Evolutionary conservation across 2,113 vertebrate species (phyloP).

Genomic region (Cebus imitator): DNA sequence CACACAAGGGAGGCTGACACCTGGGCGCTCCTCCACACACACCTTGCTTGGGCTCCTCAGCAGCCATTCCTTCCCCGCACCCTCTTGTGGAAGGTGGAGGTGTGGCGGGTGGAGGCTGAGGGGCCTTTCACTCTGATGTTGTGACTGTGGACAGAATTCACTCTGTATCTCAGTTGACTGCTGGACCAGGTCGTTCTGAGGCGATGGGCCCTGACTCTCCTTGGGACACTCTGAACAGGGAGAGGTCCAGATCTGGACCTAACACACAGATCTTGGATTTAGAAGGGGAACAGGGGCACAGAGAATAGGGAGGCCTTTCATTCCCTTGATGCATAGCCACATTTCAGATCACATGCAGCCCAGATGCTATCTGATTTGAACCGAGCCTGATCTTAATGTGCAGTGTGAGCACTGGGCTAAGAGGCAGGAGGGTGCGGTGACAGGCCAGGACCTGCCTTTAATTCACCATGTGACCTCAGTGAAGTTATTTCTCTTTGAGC

Average conservation of each 20-base stretch:
- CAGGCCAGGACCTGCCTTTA: not conserved
- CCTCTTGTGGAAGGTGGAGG: not conserved
- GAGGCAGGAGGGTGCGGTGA: not conserved
- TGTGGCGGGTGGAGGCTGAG: not conserved
- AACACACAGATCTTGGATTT: not conserved
- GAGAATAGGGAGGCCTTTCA: not conserved
- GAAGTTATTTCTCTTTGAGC: not conserved
- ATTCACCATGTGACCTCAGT: not conserved
- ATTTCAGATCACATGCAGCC: not conserved
- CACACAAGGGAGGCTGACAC: not conserved
- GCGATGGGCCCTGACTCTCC: not conserved
- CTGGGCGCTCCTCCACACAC: rapidly evolving
- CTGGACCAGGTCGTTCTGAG: not conserved
- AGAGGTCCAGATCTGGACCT: not conserved
- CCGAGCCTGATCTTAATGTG: not conserved
- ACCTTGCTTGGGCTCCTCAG: not conserved
- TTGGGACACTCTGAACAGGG: not conserved
- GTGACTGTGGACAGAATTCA: not conserved
- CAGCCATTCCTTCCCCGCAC: not conserved
- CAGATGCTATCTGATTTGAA: not conserved
- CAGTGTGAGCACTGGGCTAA: not conserved
- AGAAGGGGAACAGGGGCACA: not conserved
- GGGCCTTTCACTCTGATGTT: not conserved
- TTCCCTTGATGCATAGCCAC: not conserved
- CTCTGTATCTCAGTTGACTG: not conserved